These are phyloP conservation scores for Morelia viridis DNA, from an alignment of 2,797 vertebrate genomes.

Conservation along the genomic window DNA sequence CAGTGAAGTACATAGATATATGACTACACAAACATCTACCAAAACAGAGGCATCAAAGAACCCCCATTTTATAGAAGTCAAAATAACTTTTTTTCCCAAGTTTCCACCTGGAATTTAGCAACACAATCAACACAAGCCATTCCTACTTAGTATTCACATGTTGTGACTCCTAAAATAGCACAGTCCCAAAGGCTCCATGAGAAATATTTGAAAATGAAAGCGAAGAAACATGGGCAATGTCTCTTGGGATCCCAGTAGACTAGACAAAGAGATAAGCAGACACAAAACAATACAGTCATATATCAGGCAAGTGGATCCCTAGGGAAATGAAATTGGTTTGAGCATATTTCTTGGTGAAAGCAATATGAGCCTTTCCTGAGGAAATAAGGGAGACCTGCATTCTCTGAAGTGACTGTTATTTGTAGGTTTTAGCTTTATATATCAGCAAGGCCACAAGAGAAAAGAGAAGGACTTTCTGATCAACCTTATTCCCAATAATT, in stretches of 20 bases:
- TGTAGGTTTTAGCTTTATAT: background rate
- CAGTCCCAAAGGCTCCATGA: background rate
- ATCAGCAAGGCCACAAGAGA: background rate
- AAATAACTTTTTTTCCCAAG: background rate
- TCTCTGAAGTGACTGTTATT: background rate
- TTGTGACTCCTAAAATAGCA: background rate
- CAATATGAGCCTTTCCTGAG: background rate
- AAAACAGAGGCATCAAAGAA: background rate
- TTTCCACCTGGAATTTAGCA: background rate
- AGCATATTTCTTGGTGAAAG: background rate
- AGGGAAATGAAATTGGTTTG: background rate
- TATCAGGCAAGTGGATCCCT: background rate
- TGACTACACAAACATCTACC: background rate
- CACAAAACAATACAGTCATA: background rate
- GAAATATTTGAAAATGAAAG: slow-evolving; percentile 24
- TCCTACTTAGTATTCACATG: background rate
- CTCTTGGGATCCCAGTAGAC: background rate
- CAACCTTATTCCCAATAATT: background rate
- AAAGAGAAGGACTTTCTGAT: background rate
- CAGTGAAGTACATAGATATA: background rate
- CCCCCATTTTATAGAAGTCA: background rate
- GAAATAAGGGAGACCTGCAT: background rate
- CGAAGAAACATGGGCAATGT: background rate
- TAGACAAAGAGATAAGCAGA: slow-evolving; percentile 6
- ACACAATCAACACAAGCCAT: background rate